These are phyloP conservation scores for Homarus gammarus DNA, from an alignment of 2,888 invertebrate species.

Conservation along the genomic window DNA sequence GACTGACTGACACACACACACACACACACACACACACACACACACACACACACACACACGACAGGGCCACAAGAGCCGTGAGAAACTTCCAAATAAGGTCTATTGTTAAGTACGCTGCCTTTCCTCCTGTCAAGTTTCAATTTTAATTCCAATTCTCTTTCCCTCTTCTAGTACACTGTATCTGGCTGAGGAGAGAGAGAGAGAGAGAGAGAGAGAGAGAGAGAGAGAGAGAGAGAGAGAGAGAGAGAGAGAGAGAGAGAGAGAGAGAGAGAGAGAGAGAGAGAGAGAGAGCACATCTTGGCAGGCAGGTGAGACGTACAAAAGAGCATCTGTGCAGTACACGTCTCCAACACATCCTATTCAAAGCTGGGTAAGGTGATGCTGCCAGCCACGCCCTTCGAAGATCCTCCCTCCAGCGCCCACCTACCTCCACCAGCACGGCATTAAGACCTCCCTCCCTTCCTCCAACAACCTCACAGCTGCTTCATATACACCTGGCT, in stretches of 20 bases:
- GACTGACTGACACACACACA: not conserved
- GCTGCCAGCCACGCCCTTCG: not conserved
- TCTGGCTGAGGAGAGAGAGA: too few species aligned
- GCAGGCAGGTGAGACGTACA: not conserved
- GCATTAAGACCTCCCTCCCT: not conserved
- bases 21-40: too few species aligned
- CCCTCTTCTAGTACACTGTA: too few species aligned
- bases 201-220: too few species aligned
- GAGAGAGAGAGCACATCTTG: too few species aligned
- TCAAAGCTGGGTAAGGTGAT: not conserved
- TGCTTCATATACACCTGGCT: too few species aligned
- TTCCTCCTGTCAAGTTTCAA: not conserved
- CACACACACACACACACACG: too few species aligned
- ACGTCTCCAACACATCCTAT: not conserved
- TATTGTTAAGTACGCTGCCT: not conserved
- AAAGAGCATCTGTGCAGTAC: not conserved
- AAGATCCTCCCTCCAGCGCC: not conserved
- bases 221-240: too few species aligned
- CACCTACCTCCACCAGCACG: not conserved
- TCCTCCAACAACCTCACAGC: not conserved
- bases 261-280: too few species aligned
- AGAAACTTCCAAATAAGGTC: not conserved
- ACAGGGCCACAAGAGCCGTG: not conserved
- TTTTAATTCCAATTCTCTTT: not conserved
- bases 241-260: too few species aligned